Base-by-base conservation (phyloP, 2,113 vertebrate species). In the Plectropomus leopardus region DNA sequence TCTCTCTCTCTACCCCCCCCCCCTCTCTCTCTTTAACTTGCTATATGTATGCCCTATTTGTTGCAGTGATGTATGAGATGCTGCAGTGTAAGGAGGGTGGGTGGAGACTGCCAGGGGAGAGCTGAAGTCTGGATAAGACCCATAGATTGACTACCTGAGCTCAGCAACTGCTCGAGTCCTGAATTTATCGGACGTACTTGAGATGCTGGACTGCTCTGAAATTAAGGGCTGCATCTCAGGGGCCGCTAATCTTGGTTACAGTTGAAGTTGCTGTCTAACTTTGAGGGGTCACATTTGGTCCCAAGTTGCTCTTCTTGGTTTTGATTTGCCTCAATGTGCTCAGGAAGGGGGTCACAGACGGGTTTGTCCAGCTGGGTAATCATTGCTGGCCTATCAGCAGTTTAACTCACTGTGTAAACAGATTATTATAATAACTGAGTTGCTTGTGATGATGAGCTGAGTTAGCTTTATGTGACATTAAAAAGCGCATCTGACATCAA, bases 71-170 rank as follows among this genome's bases (percentile, higher is more conserved):
- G 60, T 82, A 92, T 82, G 83, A 84, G 51, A 80, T 84, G 30
- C 82, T 84, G 87, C 80, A 83, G 57, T 72, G 58, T 67, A 78
- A 59, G 15, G 44, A 65, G 54, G 75, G 78, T 82, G 76, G 89
- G 82, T 57, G 65, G 77, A 58, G 83, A 72, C 67, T 76, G 80
- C 68, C 80, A 75, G 42, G 59, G 34, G 55, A 74, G 67, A 84
- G 66, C 50, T 57, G 75, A 80, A 80, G 78, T 83, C 81, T 80
- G 75, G 82, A 85, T 84, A 82, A 80, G 60, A 86, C 71, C 73
- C 48, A 78, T 30, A 80, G 88, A 86, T 92, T 91, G 87, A 92
- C 84, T 86, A 78, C 88, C 80, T 72, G 53, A 77, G 83, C 73
- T 84, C 82, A 58, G 87, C 80, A 76, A 81, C 71, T 71, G 57